These are phyloP conservation scores for Apodemus sylvaticus DNA, from an alignment of 2,113 vertebrate species.

Conservation along the genomic window DNA sequence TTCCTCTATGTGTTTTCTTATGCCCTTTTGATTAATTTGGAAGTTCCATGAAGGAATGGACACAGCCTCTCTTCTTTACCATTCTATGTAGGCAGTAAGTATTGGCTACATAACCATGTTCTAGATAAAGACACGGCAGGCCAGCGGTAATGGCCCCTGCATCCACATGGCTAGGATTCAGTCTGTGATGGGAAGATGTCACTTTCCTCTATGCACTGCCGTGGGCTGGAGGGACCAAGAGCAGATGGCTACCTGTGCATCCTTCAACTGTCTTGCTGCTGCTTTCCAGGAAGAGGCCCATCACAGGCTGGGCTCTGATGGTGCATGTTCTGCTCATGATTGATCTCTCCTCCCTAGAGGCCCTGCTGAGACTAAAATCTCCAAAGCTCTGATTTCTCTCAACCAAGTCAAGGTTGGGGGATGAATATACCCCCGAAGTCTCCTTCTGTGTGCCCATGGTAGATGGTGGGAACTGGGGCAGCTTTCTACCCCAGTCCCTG, in stretches of 20 bases:
- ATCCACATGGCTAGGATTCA: not conserved
- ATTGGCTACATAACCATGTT: not conserved
- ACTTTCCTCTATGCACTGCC: not conserved
- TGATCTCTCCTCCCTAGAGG: not conserved
- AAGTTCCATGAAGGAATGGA: not conserved
- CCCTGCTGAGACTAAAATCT: not conserved
- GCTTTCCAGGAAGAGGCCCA: not conserved
- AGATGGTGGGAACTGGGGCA: slow-evolving; percentile 35
- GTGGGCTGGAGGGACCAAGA: not conserved
- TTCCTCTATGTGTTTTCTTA: not conserved
- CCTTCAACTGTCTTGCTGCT: not conserved
- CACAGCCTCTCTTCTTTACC: not conserved
- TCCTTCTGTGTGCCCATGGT: not conserved
- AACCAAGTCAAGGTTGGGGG: not conserved
- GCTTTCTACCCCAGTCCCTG: slow-evolving; percentile 45
- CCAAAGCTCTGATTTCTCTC: not conserved
- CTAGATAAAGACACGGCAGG: not conserved
- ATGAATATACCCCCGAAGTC: not conserved
- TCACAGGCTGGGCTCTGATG: not conserved
- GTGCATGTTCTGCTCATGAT: not conserved
- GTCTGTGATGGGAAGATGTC: not conserved
- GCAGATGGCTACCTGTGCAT: not conserved
- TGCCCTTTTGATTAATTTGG: not conserved
- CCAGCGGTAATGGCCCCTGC: not conserved
- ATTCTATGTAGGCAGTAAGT: not conserved